phyloP scores from a whole-genome alignment of 2,797 vertebrate genomes.

The Chloroceryle amazona region DNA sequence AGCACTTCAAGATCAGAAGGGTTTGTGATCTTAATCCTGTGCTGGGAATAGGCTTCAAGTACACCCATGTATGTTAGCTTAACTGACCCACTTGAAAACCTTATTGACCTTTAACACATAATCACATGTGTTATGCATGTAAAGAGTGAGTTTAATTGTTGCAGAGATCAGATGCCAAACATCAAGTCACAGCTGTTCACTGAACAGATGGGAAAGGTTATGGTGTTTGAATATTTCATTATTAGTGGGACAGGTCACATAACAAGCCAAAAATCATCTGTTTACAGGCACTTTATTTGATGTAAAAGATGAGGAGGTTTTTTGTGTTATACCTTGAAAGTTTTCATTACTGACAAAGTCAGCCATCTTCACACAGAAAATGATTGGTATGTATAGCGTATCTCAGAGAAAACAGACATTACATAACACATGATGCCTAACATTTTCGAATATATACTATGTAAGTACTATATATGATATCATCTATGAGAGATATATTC shows the following conservation, averaged over 20 bases:
- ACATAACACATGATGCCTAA: neutral
- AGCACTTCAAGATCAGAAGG: neutral
- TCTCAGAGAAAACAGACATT: neutral
- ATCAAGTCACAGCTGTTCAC: constrained; percentile 39
- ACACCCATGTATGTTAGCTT: neutral
- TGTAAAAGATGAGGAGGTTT: neutral
- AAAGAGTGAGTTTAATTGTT: constrained; percentile 23
- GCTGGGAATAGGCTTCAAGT: neutral
- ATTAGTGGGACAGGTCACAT: constrained; percentile 48
- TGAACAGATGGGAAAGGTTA: constrained; percentile 72
- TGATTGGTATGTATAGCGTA: neutral
- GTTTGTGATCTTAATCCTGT: neutral
- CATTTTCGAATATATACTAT: neutral
- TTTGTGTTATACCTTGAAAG: constrained; percentile 24
- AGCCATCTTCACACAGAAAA: constrained; percentile 13
- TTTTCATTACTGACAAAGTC: constrained; percentile 16
- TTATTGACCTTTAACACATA: neutral
- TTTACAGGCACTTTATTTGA: constrained; percentile 37
- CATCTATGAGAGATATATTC: neutral
- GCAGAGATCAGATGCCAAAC: constrained; percentile 62
- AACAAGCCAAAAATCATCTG: constrained; percentile 55
- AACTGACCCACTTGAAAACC: neutral
- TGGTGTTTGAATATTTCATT: constrained; percentile 54
- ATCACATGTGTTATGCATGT: neutral
- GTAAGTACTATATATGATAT: neutral